Evolutionary conservation across 2,888 invertebrate genomes (phyloP).

Genomic region (Watsonalla binaria): DNA sequence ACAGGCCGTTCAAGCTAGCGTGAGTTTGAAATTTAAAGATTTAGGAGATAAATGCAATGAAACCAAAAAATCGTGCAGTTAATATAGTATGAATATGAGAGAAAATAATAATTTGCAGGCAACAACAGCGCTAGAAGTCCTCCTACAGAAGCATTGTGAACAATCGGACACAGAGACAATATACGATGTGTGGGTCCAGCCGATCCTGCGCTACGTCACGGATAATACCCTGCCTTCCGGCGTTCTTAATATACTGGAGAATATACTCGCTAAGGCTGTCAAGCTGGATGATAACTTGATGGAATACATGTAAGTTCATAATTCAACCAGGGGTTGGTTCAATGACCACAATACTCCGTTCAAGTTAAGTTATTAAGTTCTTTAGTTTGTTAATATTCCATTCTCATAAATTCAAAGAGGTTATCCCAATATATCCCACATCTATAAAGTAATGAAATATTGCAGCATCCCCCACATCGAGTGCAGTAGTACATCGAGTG

Average conservation of each 20-base stretch:
- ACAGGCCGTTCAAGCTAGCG: slow-evolving; percentile 49
- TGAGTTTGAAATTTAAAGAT: slow-evolving; percentile 24
- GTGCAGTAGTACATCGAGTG: slow-evolving; percentile 4
- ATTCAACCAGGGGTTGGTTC: too few species aligned
- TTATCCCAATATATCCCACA: background rate
- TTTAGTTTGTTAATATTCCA: too few species aligned
- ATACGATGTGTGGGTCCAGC: slow-evolving; percentile 32
- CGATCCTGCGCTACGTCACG: slow-evolving; percentile 26
- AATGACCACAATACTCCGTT: too few species aligned
- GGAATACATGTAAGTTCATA: slow-evolving; percentile 40
- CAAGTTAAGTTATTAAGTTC: too few species aligned
- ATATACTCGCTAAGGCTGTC: slow-evolving; percentile 39
- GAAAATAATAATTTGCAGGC: slow-evolving; percentile 28
- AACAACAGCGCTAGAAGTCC: slow-evolving; percentile 38
- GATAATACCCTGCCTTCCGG: slow-evolving; percentile 18
- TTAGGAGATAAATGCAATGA: too few species aligned
- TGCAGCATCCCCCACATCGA: slow-evolving; percentile 24
- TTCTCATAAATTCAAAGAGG: too few species aligned
- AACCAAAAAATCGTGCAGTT: too few species aligned
- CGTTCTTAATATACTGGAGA: slow-evolving; percentile 38
- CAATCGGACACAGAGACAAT: slow-evolving; percentile 16
- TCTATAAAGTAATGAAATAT: background rate
- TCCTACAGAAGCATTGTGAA: slow-evolving; percentile 31
- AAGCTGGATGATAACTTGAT: slow-evolving; percentile 31
- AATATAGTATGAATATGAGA: too few species aligned